phyloP scores from a whole-genome alignment of 2,888 invertebrate genomes.

The Conops quadrifasciatus region DNA sequence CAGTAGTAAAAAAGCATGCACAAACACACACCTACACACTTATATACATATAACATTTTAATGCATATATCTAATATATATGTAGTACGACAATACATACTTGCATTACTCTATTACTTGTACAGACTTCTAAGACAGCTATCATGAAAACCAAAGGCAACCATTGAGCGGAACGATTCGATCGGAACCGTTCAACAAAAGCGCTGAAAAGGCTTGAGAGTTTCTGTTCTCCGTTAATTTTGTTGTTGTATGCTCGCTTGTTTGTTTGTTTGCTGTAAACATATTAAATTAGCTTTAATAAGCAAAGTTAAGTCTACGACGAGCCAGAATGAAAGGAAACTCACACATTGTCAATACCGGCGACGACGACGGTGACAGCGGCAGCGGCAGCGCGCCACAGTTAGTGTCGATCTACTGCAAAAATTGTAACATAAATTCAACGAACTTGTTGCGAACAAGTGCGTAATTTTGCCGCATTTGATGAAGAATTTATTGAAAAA shows the following conservation, averaged over 20 bases:
- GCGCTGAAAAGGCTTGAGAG: not conserved
- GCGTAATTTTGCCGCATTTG: slow-evolving; percentile 3
- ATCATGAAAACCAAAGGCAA: not conserved
- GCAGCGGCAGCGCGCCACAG: slow-evolving; percentile 17
- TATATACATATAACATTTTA: not conserved
- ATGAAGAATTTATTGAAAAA: not conserved
- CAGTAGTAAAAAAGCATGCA: not conserved
- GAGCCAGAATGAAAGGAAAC: not conserved
- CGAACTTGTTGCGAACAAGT: not conserved
- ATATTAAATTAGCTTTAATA: too few relatives aligned
- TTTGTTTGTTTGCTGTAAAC: too few relatives aligned
- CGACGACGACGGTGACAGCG: slow-evolving; percentile 24
- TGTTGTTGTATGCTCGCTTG: too few relatives aligned
- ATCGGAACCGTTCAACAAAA: not conserved
- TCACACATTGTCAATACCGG: slow-evolving; percentile 7
- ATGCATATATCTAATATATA: too few relatives aligned
- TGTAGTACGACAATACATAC: too few relatives aligned
- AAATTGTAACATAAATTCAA: slow-evolving; percentile 42
- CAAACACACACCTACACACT: not conserved
- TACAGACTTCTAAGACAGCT: too few relatives aligned
- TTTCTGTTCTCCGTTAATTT: too few relatives aligned
- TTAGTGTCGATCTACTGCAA: slow-evolving; percentile 52
- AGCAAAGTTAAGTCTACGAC: not conserved
- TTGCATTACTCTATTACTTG: too few relatives aligned
- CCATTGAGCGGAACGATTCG: slow-evolving; percentile 4